A percentile compares a stretch with the other conserved stretches of the same genome.
These are phyloP conservation scores for Leuciscus waleckii DNA, from an alignment of 2,797 vertebrate species.

Conservation along the genomic window DNA sequence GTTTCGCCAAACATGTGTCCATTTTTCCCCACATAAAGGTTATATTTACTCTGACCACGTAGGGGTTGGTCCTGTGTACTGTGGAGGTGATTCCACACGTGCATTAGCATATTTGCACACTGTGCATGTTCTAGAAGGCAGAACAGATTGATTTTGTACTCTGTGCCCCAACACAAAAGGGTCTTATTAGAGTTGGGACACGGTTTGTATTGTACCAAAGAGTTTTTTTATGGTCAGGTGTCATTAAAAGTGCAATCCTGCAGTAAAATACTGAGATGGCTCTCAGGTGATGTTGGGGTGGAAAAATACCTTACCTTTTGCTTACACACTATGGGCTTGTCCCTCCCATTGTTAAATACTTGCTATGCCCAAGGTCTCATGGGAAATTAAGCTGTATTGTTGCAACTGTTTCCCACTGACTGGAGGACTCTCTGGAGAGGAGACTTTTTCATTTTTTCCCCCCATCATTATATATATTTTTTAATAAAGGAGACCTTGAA, in stretches of 20 bases:
- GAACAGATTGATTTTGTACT: slow-evolving; percentile 42
- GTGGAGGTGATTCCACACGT: background rate
- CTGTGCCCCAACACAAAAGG: slow-evolving; percentile 17
- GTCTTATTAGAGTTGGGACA: slow-evolving; percentile 33
- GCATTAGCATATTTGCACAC: slow-evolving; percentile 35
- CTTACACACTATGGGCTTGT: slow-evolving; percentile 65
- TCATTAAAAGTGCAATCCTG: slow-evolving; percentile 41
- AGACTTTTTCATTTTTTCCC: slow-evolving; percentile 76
- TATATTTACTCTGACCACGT: slow-evolving; percentile 29
- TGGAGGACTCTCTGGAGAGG: slow-evolving; percentile 71
- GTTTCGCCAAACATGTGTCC: slow-evolving; percentile 7
- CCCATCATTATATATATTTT: slow-evolving; percentile 30
- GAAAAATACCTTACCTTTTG: slow-evolving; percentile 68
- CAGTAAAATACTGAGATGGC: slow-evolving; percentile 43
- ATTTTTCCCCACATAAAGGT: slow-evolving; percentile 18
- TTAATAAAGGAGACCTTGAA: slow-evolving; percentile 80
- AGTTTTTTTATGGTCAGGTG: slow-evolving; percentile 28
- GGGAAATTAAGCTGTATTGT: slow-evolving; percentile 88
- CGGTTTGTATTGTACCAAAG: slow-evolving; percentile 6
- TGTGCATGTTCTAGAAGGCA: slow-evolving; percentile 20
- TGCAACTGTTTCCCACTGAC: slow-evolving; percentile 78
- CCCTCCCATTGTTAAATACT: slow-evolving; percentile 74
- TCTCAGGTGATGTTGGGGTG: slow-evolving; percentile 62
- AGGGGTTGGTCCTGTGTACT: background rate
- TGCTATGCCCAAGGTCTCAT: slow-evolving; percentile 73